phyloP scores from a whole-genome alignment of 2,888 invertebrate species.

The Conus canariensis region DNA sequence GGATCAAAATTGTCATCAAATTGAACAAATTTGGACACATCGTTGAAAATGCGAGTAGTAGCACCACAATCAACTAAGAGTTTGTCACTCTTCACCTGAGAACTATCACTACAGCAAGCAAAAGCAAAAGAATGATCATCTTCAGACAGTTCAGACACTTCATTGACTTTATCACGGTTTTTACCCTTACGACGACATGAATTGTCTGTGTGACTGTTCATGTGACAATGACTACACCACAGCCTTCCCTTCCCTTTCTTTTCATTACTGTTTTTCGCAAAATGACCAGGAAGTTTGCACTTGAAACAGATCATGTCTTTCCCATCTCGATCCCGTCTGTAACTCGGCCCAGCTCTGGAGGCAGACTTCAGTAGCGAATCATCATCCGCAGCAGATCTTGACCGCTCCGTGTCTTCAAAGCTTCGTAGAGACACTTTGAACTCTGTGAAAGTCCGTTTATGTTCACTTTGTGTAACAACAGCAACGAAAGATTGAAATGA shows the following conservation, averaged over 20 bases:
- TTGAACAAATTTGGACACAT: slow-evolving; percentile 48
- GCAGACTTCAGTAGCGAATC: slow-evolving; percentile 30
- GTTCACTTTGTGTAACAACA: slow-evolving; percentile 44
- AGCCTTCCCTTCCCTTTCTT: slow-evolving; percentile 48
- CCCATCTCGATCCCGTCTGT: slow-evolving; percentile 51
- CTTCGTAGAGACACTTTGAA: slow-evolving; percentile 50
- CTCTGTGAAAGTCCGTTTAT: slow-evolving; percentile 38
- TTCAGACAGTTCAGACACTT: not conserved
- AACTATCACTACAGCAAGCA: not conserved
- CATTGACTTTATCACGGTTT: not conserved
- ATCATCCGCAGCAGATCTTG: slow-evolving; percentile 16
- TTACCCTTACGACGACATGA: slow-evolving; percentile 37
- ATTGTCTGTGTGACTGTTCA: slow-evolving; percentile 27
- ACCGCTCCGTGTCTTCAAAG: slow-evolving; percentile 44
- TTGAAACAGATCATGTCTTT: slow-evolving; percentile 27
- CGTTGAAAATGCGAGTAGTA: slow-evolving; percentile 54
- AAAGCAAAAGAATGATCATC: not conserved
- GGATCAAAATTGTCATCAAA: slow-evolving; percentile 51
- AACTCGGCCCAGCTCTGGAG: slow-evolving; percentile 41
- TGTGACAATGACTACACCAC: slow-evolving; percentile 35
- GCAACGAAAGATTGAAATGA: slow-evolving; percentile 48
- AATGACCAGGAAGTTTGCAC: not conserved
- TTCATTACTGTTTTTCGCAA: slow-evolving; percentile 7
- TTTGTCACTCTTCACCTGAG: not conserved
- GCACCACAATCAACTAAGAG: slow-evolving; percentile 56